A percentile compares a stretch with the other conserved stretches of the same genome.
Conservation (phyloP, 2,888 invertebrate genomes). For the Noctua janthe region DNA sequence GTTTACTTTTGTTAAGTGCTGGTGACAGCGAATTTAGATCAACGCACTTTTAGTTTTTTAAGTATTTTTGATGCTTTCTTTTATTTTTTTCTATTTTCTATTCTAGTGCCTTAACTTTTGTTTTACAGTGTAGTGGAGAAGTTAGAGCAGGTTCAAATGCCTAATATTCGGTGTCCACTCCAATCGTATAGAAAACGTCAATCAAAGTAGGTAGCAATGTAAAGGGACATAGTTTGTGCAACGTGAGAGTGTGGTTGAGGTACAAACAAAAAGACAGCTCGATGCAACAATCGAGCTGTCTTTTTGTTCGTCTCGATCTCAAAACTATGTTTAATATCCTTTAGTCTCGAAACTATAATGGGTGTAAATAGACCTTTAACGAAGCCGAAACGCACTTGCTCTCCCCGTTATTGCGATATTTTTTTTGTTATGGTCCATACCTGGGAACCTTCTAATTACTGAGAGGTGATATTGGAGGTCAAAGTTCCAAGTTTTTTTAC, state of each 20-base stretch:
- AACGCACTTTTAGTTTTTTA: slow-evolving; percentile 22
- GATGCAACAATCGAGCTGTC: too few species aligned
- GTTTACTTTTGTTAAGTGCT: slow-evolving; percentile 22
- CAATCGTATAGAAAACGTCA: neutral
- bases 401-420: too few species aligned
- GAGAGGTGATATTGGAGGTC: too few species aligned
- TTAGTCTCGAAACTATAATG: neutral
- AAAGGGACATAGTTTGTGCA: neutral
- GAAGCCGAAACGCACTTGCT: too few species aligned
- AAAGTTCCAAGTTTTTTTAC: too few species aligned
- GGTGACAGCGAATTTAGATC: slow-evolving; percentile 21
- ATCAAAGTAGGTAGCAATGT: slow-evolving; percentile 22
- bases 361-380: too few species aligned
- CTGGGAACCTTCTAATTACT: too few species aligned
- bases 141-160: slow-evolving; percentile 9
- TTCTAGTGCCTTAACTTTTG: slow-evolving; percentile 75
- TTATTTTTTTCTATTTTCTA: slow-evolving; percentile 51
- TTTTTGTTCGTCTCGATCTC: neutral
- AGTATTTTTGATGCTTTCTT: slow-evolving; percentile 46
- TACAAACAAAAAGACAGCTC: neutral
- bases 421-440: too few species aligned
- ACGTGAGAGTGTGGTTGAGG: neutral
- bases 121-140: slow-evolving; percentile 50
- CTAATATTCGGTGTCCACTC: neutral
- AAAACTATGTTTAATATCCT: neutral